Base-by-base conservation (phyloP, 2,113 vertebrate species). In the Malurus cyaneus region DNA sequence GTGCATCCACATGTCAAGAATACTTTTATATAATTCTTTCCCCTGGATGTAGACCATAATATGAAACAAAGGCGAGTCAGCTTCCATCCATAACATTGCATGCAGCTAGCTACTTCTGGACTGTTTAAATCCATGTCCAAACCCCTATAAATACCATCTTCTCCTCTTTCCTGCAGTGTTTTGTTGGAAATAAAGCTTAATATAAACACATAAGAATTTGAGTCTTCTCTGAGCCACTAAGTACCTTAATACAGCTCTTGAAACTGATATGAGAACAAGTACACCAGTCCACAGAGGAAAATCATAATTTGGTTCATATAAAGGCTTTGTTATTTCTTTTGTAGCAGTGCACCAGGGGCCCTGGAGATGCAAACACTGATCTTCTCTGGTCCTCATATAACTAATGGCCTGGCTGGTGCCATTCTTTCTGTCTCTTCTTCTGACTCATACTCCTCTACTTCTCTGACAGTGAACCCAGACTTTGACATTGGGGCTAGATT, bases 391-490 rank as follows among this genome's bases (percentile, higher is more conserved):
- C 81, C 89, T 98, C 96, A 96, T 84, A 93, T 92, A 34, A 20
- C 54, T 86, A 95, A 94, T 92, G 96, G 47, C 31, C n/a, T 85
- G 14, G 20, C 72, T 49, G 92, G 80, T 81, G 92, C 80, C 78
- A 91, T 14, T 3, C 15, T 74, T 61, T 94, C 95, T 79, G 94
- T 93, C 18, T 96, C 96, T 77, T 97, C 97, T 36, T 95, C 97
- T 80, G 97, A 97, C 52, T 97, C 97, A 85, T 81, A 82, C 18
- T 26, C 54, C 29, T 93, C 59, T 44, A 34, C 41, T 79, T 92
- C 83, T 59, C 88, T 88, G 11, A 79, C 47, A 8, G 92, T 31
- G 65, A 96, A 83, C 14, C 20, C 41, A 6, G 95, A 88, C 76
- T 65, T 96, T 70, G 91, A 91, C 67, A 67, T 29, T 49, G 93